phyloP scores from a whole-genome alignment of 2,888 invertebrate genomes.

The Temnothorax unifasciatus region DNA sequence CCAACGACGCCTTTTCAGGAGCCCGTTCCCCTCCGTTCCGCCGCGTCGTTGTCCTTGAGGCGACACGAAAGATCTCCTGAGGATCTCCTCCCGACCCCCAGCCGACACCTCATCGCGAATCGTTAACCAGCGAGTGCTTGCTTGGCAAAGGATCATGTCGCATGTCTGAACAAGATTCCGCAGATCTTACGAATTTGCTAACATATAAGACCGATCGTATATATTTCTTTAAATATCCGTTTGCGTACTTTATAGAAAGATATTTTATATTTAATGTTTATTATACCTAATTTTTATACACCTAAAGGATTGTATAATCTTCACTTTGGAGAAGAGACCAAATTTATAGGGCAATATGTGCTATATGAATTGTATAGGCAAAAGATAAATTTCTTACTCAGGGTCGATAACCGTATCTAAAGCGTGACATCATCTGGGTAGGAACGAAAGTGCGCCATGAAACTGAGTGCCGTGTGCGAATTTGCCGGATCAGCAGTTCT shows the following conservation, averaged over 20 bases:
- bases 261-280: background rate
- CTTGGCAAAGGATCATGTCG: background rate
- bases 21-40: conserved; percentile 4
- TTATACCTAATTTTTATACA: background rate
- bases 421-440: conserved; percentile 25
- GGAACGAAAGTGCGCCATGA: conserved; percentile 26
- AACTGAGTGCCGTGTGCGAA: conserved; percentile 31
- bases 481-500: conserved; percentile 32
- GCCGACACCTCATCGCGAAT: conserved; percentile 21
- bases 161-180: background rate
- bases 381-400: conserved; percentile 36
- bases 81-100: conserved; percentile 17
- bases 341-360: background rate
- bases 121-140: background rate
- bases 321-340: background rate
- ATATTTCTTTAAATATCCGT: background rate
- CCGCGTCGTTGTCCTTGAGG: conserved; percentile 53
- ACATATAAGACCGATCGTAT: background rate
- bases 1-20: conserved; percentile 57
- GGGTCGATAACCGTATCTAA: conserved; percentile 27
- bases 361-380: background rate
- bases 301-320: background rate
- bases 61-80: conserved; percentile 57
- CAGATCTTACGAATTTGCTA: background rate
- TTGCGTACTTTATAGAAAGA: conserved; percentile 6